Percentiles rank a stretch among this genome's conserved stretches.
Evolutionary conservation across 2,797 vertebrate genomes (phyloP).

Genomic region (Sylvia borin): DNA sequence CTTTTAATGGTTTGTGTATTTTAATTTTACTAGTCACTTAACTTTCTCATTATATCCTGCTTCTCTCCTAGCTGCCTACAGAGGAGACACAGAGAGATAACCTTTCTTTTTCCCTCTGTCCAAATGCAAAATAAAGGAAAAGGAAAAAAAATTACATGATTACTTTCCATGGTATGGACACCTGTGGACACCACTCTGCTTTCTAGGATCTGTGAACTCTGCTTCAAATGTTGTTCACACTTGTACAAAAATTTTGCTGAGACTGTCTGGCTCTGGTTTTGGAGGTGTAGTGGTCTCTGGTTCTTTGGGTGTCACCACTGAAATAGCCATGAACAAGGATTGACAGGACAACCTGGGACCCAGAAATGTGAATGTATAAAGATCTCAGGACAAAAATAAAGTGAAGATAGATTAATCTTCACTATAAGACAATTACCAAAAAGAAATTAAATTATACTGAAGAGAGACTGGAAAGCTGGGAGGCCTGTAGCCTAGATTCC

Average conservation of each 20-base stretch:
- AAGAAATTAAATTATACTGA: background rate
- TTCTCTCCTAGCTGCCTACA: background rate
- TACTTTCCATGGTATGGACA: background rate
- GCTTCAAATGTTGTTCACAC: background rate
- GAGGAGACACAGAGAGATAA: background rate
- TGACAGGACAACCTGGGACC: background rate
- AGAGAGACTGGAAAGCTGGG: background rate
- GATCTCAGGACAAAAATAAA: background rate
- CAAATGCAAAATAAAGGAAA: conserved; percentile 1
- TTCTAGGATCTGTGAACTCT: background rate
- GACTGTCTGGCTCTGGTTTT: background rate
- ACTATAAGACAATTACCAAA: background rate
- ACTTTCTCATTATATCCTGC: background rate
- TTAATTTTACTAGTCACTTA: conserved; percentile 33
- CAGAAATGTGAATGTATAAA: background rate
- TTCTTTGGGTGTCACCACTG: background rate
- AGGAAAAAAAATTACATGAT: background rate
- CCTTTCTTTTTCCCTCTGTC: background rate
- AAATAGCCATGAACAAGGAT: background rate
- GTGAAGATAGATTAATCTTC: background rate
- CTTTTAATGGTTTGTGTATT: conserved; percentile 10
- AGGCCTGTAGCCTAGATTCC: background rate
- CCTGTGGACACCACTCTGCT: background rate
- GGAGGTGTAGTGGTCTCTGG: background rate
- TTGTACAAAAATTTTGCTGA: background rate